Evolutionary conservation across 2,797 vertebrate genomes (phyloP).

Genomic region (Pogonophryne albipinna): DNA sequence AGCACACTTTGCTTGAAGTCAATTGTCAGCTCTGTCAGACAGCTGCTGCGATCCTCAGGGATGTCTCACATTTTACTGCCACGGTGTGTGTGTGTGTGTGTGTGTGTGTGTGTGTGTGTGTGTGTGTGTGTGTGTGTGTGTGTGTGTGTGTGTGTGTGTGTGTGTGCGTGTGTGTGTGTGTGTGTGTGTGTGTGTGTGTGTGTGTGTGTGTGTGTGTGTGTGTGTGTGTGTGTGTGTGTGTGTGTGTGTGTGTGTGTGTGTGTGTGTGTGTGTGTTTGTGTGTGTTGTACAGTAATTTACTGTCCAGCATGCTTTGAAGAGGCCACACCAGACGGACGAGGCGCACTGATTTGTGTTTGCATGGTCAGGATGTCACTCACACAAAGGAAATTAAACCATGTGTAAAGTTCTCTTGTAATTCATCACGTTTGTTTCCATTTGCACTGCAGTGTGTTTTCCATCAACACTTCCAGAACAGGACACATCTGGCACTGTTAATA

Average conservation of each 20-base stretch:
- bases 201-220: conserved; percentile 5
- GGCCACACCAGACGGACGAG: conserved; percentile 12
- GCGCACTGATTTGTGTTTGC: conserved; percentile 23
- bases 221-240: not conserved
- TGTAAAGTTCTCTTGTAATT: conserved; percentile 7
- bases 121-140: conserved; percentile 1
- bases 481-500: no score
- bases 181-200: conserved; percentile 1
- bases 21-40: conserved; percentile 50
- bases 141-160: conserved; percentile 9
- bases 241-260: not conserved
- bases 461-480: no score
- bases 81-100: conserved; percentile 14
- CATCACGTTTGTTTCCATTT: conserved; percentile 1
- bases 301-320: conserved; percentile 56
- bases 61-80: conserved; percentile 46
- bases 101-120: conserved; percentile 2
- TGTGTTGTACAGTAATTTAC: conserved; percentile 43
- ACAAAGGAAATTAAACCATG: not conserved
- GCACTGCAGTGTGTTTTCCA: not conserved
- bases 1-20: conserved; percentile 43
- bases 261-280: conserved; percentile 10
- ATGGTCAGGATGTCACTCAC: conserved; percentile 14
- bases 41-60: conserved; percentile 38
- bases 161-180: conserved; percentile 10